Base-by-base conservation (phyloP, 1,140 invertebrate species). In the Ganaspis sp. region DNA sequence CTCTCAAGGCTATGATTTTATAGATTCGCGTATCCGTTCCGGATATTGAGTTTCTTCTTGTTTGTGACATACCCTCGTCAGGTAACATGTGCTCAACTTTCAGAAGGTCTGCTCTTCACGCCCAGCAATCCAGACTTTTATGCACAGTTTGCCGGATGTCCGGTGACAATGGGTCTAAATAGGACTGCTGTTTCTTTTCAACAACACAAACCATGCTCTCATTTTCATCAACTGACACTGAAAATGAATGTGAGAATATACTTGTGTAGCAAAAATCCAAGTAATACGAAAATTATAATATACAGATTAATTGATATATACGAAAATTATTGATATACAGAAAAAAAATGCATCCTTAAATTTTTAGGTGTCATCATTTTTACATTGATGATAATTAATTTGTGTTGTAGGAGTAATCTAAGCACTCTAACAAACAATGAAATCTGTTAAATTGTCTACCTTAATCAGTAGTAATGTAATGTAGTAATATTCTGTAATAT, bases 111-210 rank as follows among this genome's bases (percentile, higher is more conserved):
- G 80, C 78, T 78, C 80, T 81, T 77, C 73, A 76, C 73, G 73
- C 75, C 83, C 81, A 84, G 82, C 82, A 82, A 79, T 79, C 81
- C 81, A 82, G 77, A 76, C 69, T 83, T 82, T 74, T 71, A 78
- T 76, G 69, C 75, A 76, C 74, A 84, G 70, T 82, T n/a, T n/a
- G 72, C 86, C 81, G 84, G 85, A 85, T 84, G 83, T 87, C 82
- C 83, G 82, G 81, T 80, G 74, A 85, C 84, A 83, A 84, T 85
- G 69, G 77, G 74, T 58, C 37, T 78, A 75, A 70, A 73, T 73
- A 79, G 82, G 81, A 74, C 70, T 81, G 81, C 70, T 75, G 77
- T 81, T 77, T 71, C 42, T 74, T 70, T 72, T n/a, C 11, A 45
- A 45, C 69, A 69, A 78, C 42, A 74, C 23, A 72, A 81, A 54